Evolutionary conservation across 92 coral and sea anemone species (phyloP).

Genomic region (Heliopora coerulea): DNA sequence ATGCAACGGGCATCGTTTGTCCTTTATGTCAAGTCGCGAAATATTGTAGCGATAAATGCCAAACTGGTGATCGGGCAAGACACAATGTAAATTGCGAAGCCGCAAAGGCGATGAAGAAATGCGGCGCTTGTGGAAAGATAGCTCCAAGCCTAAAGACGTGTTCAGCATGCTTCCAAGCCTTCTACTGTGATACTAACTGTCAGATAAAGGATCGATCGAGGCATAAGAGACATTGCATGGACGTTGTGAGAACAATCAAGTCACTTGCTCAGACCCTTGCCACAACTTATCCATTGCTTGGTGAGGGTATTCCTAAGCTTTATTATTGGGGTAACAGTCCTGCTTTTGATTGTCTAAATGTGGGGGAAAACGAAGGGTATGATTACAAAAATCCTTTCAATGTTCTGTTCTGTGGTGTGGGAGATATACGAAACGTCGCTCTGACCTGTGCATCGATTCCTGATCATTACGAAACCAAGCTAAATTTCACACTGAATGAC

Average conservation of each 20-base stretch:
- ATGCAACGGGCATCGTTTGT: conserved; percentile 1
- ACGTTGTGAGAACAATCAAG: conserved; percentile 1
- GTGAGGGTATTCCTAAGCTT: neutral
- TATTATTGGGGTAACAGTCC: conserved; percentile 84
- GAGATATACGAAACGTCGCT: conserved; percentile 66
- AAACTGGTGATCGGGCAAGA: conserved; percentile 44
- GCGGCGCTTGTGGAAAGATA: conserved; percentile 41
- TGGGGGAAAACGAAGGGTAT: no score
- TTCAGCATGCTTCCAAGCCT: conserved; percentile 30
- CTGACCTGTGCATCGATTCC: conserved; percentile 58
- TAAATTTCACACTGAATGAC: conserved; percentile 68
- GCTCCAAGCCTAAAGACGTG: conserved; percentile 23
- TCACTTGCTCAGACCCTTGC: neutral
- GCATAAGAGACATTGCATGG: conserved; percentile 41
- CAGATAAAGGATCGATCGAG: conserved; percentile 29
- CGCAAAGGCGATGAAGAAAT: conserved; percentile 31
- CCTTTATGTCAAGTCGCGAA: conserved; percentile 23
- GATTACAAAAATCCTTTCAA: conserved; percentile 47
- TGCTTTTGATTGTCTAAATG: conserved; percentile 69
- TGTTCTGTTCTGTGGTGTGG: conserved; percentile 72
- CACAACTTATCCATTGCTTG: neutral
- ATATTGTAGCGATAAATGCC: conserved; percentile 64
- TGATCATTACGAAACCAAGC: conserved; percentile 43
- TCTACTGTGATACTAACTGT: conserved; percentile 40
- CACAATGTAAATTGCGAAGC: conserved; percentile 58